phyloP scores from a whole-genome alignment of 2,797 vertebrate species.

The Rousettus madagascariensis region DNA sequence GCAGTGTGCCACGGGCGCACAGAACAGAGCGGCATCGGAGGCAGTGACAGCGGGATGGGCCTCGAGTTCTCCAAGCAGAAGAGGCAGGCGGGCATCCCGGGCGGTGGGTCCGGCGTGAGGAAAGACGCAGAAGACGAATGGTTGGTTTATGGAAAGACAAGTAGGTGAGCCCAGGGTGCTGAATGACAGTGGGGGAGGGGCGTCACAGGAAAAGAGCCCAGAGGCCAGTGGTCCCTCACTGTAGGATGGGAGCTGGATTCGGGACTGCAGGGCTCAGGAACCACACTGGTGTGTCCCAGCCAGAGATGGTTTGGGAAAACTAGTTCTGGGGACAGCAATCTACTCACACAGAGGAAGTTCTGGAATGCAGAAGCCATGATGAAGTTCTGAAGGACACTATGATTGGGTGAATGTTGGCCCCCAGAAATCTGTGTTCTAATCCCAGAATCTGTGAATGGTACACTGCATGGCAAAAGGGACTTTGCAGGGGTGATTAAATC shows the following conservation, averaged over 20 bases:
- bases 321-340: not conserved
- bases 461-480: not conserved
- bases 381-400: not conserved
- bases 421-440: not conserved
- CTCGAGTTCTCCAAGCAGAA: not conserved
- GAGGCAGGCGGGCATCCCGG: not conserved
- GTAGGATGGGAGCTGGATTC: not conserved
- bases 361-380: not conserved
- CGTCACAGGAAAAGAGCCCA: not conserved
- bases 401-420: not conserved
- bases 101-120: too few species aligned
- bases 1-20: fast-evolving
- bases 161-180: not conserved
- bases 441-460: not conserved
- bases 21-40: fast-evolving
- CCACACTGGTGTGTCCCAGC: not conserved
- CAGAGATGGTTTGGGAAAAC: not conserved
- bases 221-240: not conserved
- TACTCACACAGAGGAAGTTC: not conserved
- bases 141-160: not conserved
- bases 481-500: not conserved
- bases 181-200: not conserved
- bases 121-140: fast-evolving
- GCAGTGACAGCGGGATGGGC: fast-evolving
- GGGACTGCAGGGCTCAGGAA: not conserved